Evolutionary conservation across 2,888 invertebrate species (phyloP), one percentile per base, ranked within the genome.

Genomic region (Nasonia oneida): DNA sequence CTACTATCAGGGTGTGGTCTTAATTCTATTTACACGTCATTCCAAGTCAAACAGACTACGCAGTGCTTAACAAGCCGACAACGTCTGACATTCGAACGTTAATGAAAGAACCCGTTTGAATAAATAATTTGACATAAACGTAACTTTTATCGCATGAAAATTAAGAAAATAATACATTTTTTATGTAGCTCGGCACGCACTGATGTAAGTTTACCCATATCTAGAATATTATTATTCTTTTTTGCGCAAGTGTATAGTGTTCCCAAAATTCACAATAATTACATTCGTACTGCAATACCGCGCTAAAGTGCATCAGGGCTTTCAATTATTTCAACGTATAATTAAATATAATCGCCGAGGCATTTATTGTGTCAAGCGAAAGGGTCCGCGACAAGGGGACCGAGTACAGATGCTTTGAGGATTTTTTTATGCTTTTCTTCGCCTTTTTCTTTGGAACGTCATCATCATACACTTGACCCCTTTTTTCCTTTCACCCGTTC

Each of bases 251-350:
- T 53, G 29, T 29, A 29, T 29, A 29, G 29, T 29, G 29, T 5
- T 18, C 29, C 2, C 33, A 5, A 76, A 76, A 76, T 76, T 50
- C 10, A n/a, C n/a, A 29, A 37, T 76, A 53, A 76, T 57, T 57
- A 15, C 15, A 15, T 18, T 53, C 15, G 23, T 53, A 33, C 53
- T 18, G 75, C 23, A 53, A 75, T 53, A 18, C 33, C n/a, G 29
- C n/a, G n/a, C n/a, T 12, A 42, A 4, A n/a, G 39, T 71, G 39
- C 71, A 8, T 4, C 47, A 39, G 67, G 47, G 33, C 78, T 47
- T 79, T 79, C 64, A 79, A 79, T 79, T 79, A 79, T 79, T 67
- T 79, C 33, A 50, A 33, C 33, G 50, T 67, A 47, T 79, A 78
- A 78, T 67, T 67, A 79, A 79, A 79, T 42, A 78, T 78, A 78